Evolutionary conservation across 2,113 vertebrate genomes (phyloP).

Genomic region (Aspiorhynchus laticeps): DNA sequence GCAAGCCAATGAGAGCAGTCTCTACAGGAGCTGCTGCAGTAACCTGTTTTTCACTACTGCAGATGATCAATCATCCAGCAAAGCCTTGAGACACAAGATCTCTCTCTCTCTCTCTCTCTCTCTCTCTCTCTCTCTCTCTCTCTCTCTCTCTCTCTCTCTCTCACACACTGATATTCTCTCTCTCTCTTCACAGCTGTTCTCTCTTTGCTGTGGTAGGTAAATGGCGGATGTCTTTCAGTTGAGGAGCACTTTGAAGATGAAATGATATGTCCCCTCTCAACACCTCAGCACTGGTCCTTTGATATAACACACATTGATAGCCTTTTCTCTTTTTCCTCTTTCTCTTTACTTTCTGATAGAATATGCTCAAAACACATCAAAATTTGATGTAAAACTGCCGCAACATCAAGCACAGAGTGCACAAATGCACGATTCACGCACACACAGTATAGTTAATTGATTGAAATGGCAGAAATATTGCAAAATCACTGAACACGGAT

Average conservation of each 20-base stretch:
- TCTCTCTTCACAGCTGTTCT: slow-evolving; percentile 31
- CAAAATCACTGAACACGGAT: background rate
- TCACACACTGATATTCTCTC: slow-evolving; percentile 7
- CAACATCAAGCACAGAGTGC: background rate
- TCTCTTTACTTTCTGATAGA: slow-evolving; percentile 6
- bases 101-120: slow-evolving; percentile 41
- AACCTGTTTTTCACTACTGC: slow-evolving; percentile 69
- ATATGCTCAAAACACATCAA: background rate
- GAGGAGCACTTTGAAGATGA: slow-evolving; percentile 73
- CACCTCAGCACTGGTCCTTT: slow-evolving; percentile 68
- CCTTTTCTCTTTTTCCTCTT: background rate
- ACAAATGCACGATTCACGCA: background rate
- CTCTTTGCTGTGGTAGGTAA: slow-evolving; percentile 62
- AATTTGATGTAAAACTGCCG: background rate
- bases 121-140: slow-evolving; percentile 36
- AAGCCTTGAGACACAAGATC: slow-evolving; percentile 58
- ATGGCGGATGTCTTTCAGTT: slow-evolving; percentile 62
- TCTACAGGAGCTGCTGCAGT: slow-evolving; percentile 64
- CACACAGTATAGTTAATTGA: background rate
- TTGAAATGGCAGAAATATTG: background rate
- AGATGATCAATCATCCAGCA: slow-evolving; percentile 68
- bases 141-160: slow-evolving; percentile 1
- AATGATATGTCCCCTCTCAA: slow-evolving; percentile 68
- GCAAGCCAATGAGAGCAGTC: slow-evolving; percentile 49
- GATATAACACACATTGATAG: slow-evolving; percentile 52